Evolutionary conservation across 2,888 invertebrate genomes (phyloP).

Genomic region (Omphaloscelis lunosa): DNA sequence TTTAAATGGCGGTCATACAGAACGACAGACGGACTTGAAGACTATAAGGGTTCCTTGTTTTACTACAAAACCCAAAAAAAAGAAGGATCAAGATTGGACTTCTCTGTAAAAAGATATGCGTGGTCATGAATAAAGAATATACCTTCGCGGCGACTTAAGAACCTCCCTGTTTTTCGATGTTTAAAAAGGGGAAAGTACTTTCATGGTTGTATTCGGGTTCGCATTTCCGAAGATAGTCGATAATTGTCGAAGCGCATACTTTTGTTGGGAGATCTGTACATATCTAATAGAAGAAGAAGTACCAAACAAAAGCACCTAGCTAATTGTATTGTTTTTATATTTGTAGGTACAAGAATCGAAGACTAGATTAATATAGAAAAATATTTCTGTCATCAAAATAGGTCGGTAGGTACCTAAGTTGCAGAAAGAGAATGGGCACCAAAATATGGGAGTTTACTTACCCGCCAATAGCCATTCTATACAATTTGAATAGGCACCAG

Average conservation of each 20-base stretch:
- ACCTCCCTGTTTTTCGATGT: background rate
- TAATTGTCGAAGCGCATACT: background rate
- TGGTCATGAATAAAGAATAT: background rate
- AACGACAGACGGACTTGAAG: too few species aligned
- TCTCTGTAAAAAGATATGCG: background rate
- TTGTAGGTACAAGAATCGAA: background rate
- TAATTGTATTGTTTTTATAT: background rate
- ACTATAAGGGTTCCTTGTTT: background rate
- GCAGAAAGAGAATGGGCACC: slow-evolving; percentile 1
- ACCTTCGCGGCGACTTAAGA: background rate
- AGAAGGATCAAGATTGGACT: background rate
- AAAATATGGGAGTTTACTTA: slow-evolving; percentile 5
- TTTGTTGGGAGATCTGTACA: background rate
- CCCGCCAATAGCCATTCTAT: slow-evolving; percentile 35
- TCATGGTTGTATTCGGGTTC: background rate
- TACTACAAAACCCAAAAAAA: background rate
- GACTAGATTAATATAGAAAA: slow-evolving; percentile 20
- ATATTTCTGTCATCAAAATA: slow-evolving; percentile 23
- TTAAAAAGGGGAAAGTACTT: background rate
- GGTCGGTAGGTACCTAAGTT: background rate
- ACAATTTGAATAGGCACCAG: slow-evolving; percentile 29
- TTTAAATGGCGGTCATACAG: too few species aligned
- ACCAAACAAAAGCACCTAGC: background rate
- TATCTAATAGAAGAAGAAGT: background rate
- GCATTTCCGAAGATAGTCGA: background rate